Percentiles rank a stretch among this genome's conserved stretches.
These are phyloP conservation scores for Vicugna pacos DNA, from an alignment of 2,113 vertebrate species.

Conservation along the genomic window DNA sequence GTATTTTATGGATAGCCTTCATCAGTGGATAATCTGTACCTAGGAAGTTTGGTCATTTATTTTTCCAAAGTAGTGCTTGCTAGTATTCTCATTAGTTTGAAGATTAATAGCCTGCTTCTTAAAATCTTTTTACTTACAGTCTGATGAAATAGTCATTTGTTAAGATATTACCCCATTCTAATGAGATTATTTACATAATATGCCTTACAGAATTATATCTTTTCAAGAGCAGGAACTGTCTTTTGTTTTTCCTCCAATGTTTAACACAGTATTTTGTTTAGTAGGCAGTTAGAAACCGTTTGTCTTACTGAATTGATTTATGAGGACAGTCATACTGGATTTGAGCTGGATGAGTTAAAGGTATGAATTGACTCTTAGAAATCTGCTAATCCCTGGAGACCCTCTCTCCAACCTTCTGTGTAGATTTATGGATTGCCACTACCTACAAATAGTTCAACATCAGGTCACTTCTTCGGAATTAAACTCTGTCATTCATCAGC, in stretches of 20 bases:
- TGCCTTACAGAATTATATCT: neutral
- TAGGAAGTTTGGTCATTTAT: neutral
- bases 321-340: neutral
- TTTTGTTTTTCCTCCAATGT: neutral
- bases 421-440: neutral
- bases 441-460: neutral
- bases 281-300: neutral
- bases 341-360: neutral
- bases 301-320: neutral
- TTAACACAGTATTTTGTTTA: neutral
- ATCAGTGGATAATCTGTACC: neutral
- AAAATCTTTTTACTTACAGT: neutral
- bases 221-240: neutral
- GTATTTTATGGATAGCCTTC: neutral
- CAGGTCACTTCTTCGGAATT: neutral
- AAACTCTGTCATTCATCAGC: neutral
- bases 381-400: neutral
- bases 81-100: neutral
- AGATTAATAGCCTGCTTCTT: neutral
- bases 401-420: neutral
- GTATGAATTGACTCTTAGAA: neutral
- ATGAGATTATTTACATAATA: neutral
- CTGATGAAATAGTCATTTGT: neutral
- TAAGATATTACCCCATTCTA: neutral
- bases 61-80: constrained; percentile 4